These are phyloP conservation scores for Quiscalus mexicanus DNA, from an alignment of 2,113 vertebrate species.

Conservation along the genomic window DNA sequence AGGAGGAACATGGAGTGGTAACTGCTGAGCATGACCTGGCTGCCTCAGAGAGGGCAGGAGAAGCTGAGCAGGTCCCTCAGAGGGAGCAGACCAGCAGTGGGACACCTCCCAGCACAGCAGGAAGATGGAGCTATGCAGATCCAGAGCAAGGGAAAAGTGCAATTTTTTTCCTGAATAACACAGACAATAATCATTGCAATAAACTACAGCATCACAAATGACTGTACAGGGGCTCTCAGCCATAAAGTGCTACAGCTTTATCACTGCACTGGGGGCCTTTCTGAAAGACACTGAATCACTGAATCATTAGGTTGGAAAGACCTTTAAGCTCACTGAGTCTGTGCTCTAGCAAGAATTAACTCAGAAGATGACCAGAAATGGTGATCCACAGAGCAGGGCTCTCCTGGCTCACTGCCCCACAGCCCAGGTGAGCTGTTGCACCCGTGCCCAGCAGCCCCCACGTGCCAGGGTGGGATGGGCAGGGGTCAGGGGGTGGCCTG, in stretches of 20 bases:
- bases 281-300: not conserved
- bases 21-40: not conserved
- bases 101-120: rapidly evolving
- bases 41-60: not conserved
- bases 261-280: not conserved
- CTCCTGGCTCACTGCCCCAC: no score
- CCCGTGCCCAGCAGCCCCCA: not conserved
- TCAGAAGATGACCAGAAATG: not conserved
- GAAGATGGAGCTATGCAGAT: not conserved
- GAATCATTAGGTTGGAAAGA: not conserved
- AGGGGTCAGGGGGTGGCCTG: not conserved
- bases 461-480: not conserved
- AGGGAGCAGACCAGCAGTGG: rapidly evolving
- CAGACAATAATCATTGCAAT: not conserved
- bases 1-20: rapidly evolving
- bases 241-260: rapidly evolving
- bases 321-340: not conserved
- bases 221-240: not conserved
- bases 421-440: no score
- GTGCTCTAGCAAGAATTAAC: not conserved
- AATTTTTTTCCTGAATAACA: not conserved
- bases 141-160: not conserved
- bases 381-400: not conserved
- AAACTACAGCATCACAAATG: not conserved
- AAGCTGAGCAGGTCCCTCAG: not conserved